These are phyloP conservation scores for Contarinia nasturtii DNA, from an alignment of 1,140 invertebrate genomes.

Conservation along the genomic window DNA sequence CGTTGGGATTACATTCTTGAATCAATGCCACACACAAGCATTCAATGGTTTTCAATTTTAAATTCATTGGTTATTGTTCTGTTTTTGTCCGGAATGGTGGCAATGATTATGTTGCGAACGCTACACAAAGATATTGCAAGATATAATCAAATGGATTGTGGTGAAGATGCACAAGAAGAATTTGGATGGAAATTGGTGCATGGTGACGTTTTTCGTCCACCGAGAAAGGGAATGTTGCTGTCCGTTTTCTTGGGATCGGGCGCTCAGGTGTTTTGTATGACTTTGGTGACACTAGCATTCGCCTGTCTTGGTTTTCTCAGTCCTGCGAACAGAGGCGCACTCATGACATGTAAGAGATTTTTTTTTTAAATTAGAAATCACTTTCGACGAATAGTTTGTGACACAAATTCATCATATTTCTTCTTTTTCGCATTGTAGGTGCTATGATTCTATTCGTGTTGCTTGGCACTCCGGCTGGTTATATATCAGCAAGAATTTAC, in stretches of 20 bases:
- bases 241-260: conserved; percentile 90
- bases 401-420: no score
- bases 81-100: conserved; percentile 94
- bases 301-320: conserved; percentile 95
- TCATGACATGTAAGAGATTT: conserved; percentile 99
- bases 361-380: no score
- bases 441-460: conserved; percentile 88
- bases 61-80: conserved; percentile 79
- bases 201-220: conserved; percentile 87
- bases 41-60: conserved; percentile 95
- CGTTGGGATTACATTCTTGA: conserved; percentile 98
- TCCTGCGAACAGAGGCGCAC: conserved; percentile 90
- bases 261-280: conserved; percentile 71
- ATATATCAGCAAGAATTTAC: conserved; percentile 88
- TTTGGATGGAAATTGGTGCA: conserved; percentile 99
- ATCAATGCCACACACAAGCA: conserved; percentile 95
- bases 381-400: no score
- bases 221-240: conserved; percentile 90
- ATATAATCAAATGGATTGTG: conserved; percentile 92
- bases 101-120: conserved; percentile 94
- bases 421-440: no score
- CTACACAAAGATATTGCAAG: conserved; percentile 96
- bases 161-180: conserved; percentile 93
- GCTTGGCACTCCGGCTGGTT: conserved; percentile 87
- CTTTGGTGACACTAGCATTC: conserved; percentile 69